phyloP scores from a whole-genome alignment of 2,113 vertebrate species.

The Cebidichthys violaceus region DNA sequence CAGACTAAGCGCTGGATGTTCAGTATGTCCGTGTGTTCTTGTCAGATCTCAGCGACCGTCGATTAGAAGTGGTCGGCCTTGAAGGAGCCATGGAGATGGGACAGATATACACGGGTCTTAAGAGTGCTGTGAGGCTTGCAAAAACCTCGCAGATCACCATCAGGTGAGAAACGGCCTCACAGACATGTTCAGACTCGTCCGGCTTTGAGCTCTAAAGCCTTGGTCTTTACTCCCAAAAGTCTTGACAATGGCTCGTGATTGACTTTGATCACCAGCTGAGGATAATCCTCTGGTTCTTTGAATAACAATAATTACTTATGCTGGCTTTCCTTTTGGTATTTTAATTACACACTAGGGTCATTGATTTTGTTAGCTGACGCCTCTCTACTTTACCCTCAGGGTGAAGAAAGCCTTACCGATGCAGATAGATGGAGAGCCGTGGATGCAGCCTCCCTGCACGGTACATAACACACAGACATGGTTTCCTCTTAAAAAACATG shows the following conservation, averaged over 20 bases:
- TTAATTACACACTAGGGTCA: slow-evolving; percentile 17
- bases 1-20: background rate
- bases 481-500: background rate
- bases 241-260: background rate
- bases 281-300: slow-evolving; percentile 11
- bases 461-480: slow-evolving; percentile 75
- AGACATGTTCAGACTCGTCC: slow-evolving; percentile 38
- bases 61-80: slow-evolving; percentile 93
- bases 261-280: slow-evolving; percentile 14
- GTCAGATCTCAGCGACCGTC: slow-evolving; percentile 90
- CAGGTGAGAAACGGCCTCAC: slow-evolving; percentile 76
- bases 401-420: slow-evolving; percentile 93
- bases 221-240: background rate
- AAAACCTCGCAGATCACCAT: slow-evolving; percentile 92
- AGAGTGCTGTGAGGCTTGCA: slow-evolving; percentile 91
- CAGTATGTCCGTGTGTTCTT: background rate
- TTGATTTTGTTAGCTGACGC: background rate
- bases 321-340: slow-evolving; percentile 25
- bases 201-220: background rate
- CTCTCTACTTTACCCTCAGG: slow-evolving; percentile 69
- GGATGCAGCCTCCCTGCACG: slow-evolving; percentile 95
- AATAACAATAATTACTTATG: slow-evolving; percentile 16
- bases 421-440: slow-evolving; percentile 96
- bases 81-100: slow-evolving; percentile 95
- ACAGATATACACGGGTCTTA: slow-evolving; percentile 93